Evolutionary conservation across 1,140 invertebrate genomes (phyloP).

Genomic region (Hormaphis cornu): DNA sequence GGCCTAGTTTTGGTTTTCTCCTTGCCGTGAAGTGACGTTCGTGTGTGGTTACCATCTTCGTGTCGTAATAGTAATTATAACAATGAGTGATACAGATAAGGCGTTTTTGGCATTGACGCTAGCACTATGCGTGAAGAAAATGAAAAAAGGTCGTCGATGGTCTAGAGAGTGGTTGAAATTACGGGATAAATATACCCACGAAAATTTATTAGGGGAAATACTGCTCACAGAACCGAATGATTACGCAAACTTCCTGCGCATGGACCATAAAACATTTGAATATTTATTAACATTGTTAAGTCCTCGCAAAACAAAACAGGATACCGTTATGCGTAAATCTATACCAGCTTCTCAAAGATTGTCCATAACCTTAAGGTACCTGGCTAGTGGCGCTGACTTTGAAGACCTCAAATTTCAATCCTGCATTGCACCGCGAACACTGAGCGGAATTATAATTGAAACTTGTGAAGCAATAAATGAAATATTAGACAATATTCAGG

Average conservation of each 20-base stretch:
- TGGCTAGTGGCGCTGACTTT: background rate
- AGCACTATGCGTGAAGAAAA: background rate
- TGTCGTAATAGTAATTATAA: too few relatives aligned
- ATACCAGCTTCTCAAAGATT: background rate
- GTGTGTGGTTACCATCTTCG: background rate
- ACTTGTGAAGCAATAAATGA: too few relatives aligned
- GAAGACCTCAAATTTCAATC: conserved; percentile 24
- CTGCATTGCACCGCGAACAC: conserved; percentile 22
- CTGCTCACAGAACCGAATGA: background rate
- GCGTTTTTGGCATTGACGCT: background rate
- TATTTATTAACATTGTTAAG: background rate
- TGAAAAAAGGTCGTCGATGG: background rate
- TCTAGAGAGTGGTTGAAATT: background rate
- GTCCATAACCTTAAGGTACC: background rate
- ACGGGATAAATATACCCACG: background rate
- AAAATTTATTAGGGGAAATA: background rate
- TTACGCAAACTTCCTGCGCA: background rate
- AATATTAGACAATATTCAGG: background rate
- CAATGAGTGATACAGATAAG: background rate
- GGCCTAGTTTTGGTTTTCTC: background rate
- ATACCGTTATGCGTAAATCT: background rate
- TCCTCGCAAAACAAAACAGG: background rate
- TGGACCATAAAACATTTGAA: background rate
- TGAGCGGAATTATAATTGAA: conserved; percentile 17
- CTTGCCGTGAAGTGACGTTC: background rate